Conservation (phyloP, 23 tunicate species). For the Botrylloides violaceus region DNA sequence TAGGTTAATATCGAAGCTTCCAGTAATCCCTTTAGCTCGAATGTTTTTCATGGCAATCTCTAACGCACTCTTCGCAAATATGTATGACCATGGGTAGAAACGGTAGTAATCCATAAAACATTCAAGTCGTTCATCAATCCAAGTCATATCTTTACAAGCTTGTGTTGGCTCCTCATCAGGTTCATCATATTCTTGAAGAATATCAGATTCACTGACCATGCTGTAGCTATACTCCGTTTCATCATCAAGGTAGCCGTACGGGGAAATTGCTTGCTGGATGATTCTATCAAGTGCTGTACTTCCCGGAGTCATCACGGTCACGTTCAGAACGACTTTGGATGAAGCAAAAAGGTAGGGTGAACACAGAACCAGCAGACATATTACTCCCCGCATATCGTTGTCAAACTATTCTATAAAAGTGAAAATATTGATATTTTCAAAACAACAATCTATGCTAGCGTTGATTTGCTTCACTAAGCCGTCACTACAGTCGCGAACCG, state of each 20-base stretch:
- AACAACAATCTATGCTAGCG: too few species aligned
- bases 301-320: slow-evolving; percentile 78
- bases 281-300: slow-evolving; percentile 24
- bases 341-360: background rate
- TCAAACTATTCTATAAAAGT: too few species aligned
- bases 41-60: slow-evolving; percentile 56
- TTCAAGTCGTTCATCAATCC: slow-evolving; percentile 7
- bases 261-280: background rate
- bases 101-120: slow-evolving; percentile 24
- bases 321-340: slow-evolving; percentile 23
- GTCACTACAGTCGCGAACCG: too few species aligned
- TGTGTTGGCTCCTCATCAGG: background rate
- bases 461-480: too few species aligned
- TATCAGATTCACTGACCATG: background rate
- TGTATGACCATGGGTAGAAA: slow-evolving; percentile 81
- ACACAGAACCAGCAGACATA: too few species aligned
- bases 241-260: background rate
- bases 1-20: slow-evolving; percentile 32
- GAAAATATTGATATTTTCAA: too few species aligned
- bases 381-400: too few species aligned
- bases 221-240: background rate
- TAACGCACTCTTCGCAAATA: slow-evolving; percentile 61
- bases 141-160: background rate
- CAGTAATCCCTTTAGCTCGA: slow-evolving; percentile 22
- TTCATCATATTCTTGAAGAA: background rate